Conservation (phyloP, 2,113 vertebrate genomes). For the Oncorhynchus mykiss region DNA sequence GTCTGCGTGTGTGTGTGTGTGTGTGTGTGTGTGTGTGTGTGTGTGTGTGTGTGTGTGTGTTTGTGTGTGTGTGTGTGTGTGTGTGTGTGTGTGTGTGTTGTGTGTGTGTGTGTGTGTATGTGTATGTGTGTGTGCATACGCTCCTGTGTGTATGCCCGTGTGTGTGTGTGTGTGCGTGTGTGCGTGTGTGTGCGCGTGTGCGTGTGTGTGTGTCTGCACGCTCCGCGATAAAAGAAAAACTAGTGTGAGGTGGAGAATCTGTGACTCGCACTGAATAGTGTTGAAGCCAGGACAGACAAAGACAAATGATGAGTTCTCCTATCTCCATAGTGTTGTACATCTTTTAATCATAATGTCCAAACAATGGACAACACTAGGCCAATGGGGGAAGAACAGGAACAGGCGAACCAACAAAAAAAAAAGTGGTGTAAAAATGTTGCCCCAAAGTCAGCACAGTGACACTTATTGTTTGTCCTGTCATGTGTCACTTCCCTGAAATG, state of each 20-base stretch:
- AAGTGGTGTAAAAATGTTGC: constrained; percentile 69
- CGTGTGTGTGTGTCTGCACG: neutral
- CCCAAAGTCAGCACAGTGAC: constrained; percentile 67
- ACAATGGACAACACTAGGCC: constrained; percentile 68
- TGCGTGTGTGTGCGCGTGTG: neutral
- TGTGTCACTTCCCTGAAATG: constrained; percentile 75
- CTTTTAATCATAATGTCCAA: constrained; percentile 73
- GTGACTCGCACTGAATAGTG: constrained; percentile 42
- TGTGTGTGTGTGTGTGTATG: neutral
- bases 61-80: neutral
- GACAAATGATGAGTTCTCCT: constrained; percentile 56
- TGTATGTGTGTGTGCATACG: neutral
- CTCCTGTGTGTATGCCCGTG: neutral
- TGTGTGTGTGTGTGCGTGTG: neutral
- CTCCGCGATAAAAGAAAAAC: constrained; percentile 20
- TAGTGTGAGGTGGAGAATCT: constrained; percentile 23
- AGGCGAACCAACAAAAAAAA: constrained; percentile 54
- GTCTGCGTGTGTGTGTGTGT: neutral
- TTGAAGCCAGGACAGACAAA: constrained; percentile 54
- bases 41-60: neutral
- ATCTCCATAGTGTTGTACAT: constrained; percentile 66
- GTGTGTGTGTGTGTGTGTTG: neutral
- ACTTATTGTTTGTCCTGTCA: constrained; percentile 76
- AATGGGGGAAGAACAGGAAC: constrained; percentile 45
- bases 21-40: constrained; percentile 6